Evolutionary conservation across 2,888 invertebrate species (phyloP).

Genomic region (Eumacrocentrus americanus): DNA sequence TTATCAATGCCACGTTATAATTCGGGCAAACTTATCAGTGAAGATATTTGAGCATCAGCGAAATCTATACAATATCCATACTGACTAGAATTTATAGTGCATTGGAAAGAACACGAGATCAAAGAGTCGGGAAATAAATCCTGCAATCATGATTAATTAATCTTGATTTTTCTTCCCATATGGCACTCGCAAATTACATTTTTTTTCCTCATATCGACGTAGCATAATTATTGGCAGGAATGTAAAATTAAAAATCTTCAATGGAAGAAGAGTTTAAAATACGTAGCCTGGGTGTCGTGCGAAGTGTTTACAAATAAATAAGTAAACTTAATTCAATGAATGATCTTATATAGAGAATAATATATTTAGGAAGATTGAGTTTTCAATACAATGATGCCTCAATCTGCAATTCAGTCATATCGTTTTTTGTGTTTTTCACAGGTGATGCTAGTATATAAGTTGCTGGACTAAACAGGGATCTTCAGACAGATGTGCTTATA

Average conservation of each 20-base stretch:
- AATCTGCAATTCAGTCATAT: slow-evolving; percentile 17
- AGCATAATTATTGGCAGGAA: too few relatives aligned
- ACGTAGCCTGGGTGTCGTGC: neutral
- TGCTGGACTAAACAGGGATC: too few relatives aligned
- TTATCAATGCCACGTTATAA: neutral
- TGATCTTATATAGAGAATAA: neutral
- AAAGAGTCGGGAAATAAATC: neutral
- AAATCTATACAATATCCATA: neutral
- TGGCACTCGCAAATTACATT: neutral
- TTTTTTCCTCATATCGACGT: neutral
- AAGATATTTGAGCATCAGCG: slow-evolving; percentile 1
- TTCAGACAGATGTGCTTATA: neutral
- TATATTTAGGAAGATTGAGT: slow-evolving; percentile 5
- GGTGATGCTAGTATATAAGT: too few relatives aligned
- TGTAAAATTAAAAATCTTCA: too few relatives aligned
- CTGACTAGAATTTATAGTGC: too few relatives aligned
- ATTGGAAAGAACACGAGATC: neutral
- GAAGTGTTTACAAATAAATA: neutral
- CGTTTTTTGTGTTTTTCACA: slow-evolving; percentile 4
- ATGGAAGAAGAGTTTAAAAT: neutral
- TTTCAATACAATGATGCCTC: neutral
- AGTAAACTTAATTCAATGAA: neutral
- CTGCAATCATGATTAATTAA: neutral
- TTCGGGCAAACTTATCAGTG: neutral
- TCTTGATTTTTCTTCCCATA: neutral